phyloP scores from a whole-genome alignment of 2,113 vertebrate species.

The Eleginops maclovinus region DNA sequence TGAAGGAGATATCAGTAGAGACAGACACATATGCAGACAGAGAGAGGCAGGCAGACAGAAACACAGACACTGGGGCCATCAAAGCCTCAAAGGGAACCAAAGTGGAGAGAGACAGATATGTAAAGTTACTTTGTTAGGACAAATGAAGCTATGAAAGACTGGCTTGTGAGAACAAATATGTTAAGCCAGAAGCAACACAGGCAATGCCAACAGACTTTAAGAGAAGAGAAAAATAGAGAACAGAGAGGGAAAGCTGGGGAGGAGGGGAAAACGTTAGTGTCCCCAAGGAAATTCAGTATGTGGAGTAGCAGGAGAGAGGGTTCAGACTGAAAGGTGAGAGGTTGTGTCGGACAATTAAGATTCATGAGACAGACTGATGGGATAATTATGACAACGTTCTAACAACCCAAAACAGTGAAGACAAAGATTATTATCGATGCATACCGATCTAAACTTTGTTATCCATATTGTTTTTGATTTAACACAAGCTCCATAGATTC shows the following conservation, averaged over 20 bases:
- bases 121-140: constrained; percentile 41
- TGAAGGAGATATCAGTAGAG: constrained; percentile 12
- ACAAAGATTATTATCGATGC: neutral
- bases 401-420: neutral
- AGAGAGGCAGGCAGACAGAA: constrained; percentile 22
- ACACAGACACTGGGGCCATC: constrained; percentile 26
- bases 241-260: constrained; percentile 5
- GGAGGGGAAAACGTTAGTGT: constrained; percentile 16
- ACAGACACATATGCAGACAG: constrained; percentile 29
- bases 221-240: constrained; percentile 14
- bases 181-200: constrained; percentile 42
- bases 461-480: too few species aligned
- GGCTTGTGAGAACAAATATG: constrained; percentile 10
- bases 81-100: constrained; percentile 40
- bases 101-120: constrained; percentile 1
- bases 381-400: constrained; percentile 2
- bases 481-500: too few species aligned
- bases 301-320: constrained; percentile 10
- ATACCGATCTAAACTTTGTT: neutral
- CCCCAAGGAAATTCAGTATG: constrained; percentile 49
- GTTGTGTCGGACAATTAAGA: constrained; percentile 17
- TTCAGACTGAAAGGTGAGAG: constrained; percentile 45
- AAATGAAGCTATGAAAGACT: constrained; percentile 40
- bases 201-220: constrained; percentile 12
- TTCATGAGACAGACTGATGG: constrained; percentile 44